Base-by-base conservation (phyloP, 2,888 invertebrate genomes). In the Agelastica alni region DNA sequence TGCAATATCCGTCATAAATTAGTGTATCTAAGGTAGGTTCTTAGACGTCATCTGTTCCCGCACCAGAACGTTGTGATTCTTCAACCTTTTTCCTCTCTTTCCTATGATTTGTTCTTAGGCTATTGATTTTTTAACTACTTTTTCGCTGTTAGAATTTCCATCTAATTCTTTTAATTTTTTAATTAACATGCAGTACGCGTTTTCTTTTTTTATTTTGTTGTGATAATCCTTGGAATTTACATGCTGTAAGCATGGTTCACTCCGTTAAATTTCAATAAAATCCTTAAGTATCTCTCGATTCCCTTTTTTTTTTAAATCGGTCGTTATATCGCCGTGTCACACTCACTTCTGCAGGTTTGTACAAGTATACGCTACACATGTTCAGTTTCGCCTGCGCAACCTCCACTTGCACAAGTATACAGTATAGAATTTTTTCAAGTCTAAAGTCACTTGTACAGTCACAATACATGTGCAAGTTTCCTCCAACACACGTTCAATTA, bases 381-480 rank as follows among this genome's bases (percentile, higher is more conserved):
- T 34, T 34, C 32, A 34, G 32, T 34, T 34, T 12, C 32, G 13
- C 13, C 13, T 34, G 32, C 32, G 32, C 32, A 34, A 34, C 32
- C 13, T 6, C 13, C 10, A 34, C 32, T 22, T 22, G 22, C 22
- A 22, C 22, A 22, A 22, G 22, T 34, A 34, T 34, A 34, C 32
- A 34, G 2, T 34, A 34, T 34, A 34, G 32, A 34, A 34, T 34
- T 34, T 34, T 6, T 34, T 34, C 32, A 34, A 34, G 32, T 34
- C 13, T 34, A 6, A 34, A 34, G 7, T 13, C 13, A 34, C 32
- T 34, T 34, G 32, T 34, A 34, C 32, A 34, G 13, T 34, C 9
- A 34, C 32, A 34, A 13, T 34, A 34, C 32, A 34, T 34, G 32
- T 34, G 32, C 32, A 10, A 34, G 32, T 34, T 34, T 34, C 3